phyloP scores from a whole-genome alignment of 2,113 vertebrate genomes.

The Sander lucioperca region DNA sequence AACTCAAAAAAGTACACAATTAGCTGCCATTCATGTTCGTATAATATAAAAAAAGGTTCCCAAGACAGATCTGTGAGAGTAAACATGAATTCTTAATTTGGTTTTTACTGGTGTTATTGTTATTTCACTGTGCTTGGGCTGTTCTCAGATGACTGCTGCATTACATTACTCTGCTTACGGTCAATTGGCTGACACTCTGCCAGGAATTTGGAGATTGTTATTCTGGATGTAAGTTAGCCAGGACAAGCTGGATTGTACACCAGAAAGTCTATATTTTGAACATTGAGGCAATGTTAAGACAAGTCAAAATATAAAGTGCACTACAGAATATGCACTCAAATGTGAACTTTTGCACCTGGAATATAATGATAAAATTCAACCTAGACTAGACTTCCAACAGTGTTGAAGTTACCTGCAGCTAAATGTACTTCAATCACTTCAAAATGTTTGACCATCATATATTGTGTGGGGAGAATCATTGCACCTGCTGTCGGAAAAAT shows the following conservation, averaged over 20 bases:
- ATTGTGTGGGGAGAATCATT: constrained; percentile 29
- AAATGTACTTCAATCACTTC: constrained; percentile 9
- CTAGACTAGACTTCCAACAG: background rate
- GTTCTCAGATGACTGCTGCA: constrained; percentile 37
- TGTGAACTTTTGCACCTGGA: constrained; percentile 12
- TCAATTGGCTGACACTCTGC: constrained; percentile 56
- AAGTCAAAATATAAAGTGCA: background rate
- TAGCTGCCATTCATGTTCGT: constrained; percentile 42
- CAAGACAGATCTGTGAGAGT: constrained; percentile 15
- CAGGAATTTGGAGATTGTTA: constrained; percentile 22
- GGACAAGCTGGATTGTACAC: background rate
- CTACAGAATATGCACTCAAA: background rate
- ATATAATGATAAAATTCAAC: background rate
- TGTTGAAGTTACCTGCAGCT: background rate
- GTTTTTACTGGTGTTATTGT: constrained; percentile 44
- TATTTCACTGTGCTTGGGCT: constrained; percentile 27
- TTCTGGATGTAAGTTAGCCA: background rate
- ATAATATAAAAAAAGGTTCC: constrained; percentile 37
- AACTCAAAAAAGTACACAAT: background rate
- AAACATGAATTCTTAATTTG: constrained; percentile 52
- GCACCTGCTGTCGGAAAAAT: constrained; percentile 24
- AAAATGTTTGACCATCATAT: constrained; percentile 31
- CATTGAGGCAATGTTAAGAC: background rate
- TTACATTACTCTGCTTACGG: constrained; percentile 52
- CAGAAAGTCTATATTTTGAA: constrained; percentile 11